Conservation (phyloP, 2,797 vertebrate genomes). For the Apogon hyalosoma region DNA sequence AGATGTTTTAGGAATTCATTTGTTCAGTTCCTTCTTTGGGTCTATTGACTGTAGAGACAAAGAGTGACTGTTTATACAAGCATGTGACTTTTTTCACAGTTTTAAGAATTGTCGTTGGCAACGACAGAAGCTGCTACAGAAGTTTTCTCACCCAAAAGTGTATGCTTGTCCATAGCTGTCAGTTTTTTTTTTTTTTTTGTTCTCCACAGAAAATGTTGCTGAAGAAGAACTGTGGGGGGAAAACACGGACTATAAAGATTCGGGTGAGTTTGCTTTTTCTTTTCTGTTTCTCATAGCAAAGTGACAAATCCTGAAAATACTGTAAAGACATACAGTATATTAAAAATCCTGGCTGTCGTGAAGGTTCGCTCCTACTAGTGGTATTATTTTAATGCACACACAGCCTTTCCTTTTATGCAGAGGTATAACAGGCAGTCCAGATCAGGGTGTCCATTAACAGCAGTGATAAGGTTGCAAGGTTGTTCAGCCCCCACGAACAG, state of each 20-base stretch:
- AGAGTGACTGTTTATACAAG: neutral
- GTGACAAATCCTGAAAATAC: neutral
- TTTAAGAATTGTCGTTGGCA: neutral
- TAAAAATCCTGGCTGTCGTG: slow-evolving; percentile 4
- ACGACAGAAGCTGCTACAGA: neutral
- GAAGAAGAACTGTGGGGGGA: slow-evolving; percentile 91
- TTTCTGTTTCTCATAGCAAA: slow-evolving; percentile 12
- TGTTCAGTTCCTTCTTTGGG: neutral
- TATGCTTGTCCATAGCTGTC: slow-evolving; percentile 5
- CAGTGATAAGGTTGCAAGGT: slow-evolving; percentile 66
- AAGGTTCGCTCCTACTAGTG: slow-evolving; percentile 20
- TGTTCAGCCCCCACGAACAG: slow-evolving; percentile 57
- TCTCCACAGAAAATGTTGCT: slow-evolving; percentile 92
- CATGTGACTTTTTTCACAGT: neutral
- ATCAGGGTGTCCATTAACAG: slow-evolving; percentile 60
- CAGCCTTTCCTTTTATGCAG: slow-evolving; percentile 34
- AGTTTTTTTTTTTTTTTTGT: slow-evolving; percentile 58
- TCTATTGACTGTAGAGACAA: neutral
- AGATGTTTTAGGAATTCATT: neutral
- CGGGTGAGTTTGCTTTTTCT: slow-evolving; percentile 82
- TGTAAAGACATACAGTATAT: neutral
- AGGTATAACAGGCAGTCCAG: slow-evolving; percentile 37
- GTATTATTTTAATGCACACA: slow-evolving; percentile 28
- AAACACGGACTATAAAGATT: slow-evolving; percentile 92
- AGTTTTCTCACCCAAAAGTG: neutral